Base-by-base conservation (phyloP, 2,797 vertebrate species). In the Rhinichthys osculus region DNA sequence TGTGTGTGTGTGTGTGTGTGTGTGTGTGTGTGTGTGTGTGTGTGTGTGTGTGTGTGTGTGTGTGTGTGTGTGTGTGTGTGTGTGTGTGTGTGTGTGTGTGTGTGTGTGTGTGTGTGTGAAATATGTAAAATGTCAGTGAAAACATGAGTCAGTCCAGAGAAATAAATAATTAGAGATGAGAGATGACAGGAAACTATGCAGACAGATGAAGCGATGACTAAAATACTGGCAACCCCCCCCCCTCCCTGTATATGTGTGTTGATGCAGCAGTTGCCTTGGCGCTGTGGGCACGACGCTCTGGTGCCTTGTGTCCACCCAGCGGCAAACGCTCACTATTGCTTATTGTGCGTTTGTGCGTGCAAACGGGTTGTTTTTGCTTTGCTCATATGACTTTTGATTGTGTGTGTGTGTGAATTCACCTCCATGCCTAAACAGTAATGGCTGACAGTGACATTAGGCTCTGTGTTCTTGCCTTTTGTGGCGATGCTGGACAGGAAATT, bases 401-500 rank as follows among this genome's bases (percentile, higher is more conserved):
- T 74, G 71, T 86, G 87, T 87, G 85, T 57, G 71, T 84, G 86
- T 91, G 90, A 90, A 83, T 87, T 87, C 83, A 88, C 87, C 88
- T 87, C 78, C 87, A 87, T 88, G 89, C 81, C 84, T 88, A 87
- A 90, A 92, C 93, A 90, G 83, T 90, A 91, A 92, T 85, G 88
- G 91, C 82, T 93, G 89, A 90, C 86, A 67, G 85, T 93, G 90
- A 89, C 91, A 93, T 85, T 93, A 91, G 88, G 82, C 89, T 92
- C 90, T 95, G 90, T 86, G 88, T 94, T 95, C 90, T 93, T 94
- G 88, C 91, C 93, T 94, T 95, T 94, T 94, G 91, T 92, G 92
- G 94, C 90, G 87, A 89, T 86, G 84, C 88, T 90, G 93, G 94
- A 93, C 91, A 94, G 94, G 92, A 95, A 95, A 84, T 79, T 92